Evolutionary conservation across 2,113 vertebrate species (phyloP).

Genomic region (Rattus rattus): DNA sequence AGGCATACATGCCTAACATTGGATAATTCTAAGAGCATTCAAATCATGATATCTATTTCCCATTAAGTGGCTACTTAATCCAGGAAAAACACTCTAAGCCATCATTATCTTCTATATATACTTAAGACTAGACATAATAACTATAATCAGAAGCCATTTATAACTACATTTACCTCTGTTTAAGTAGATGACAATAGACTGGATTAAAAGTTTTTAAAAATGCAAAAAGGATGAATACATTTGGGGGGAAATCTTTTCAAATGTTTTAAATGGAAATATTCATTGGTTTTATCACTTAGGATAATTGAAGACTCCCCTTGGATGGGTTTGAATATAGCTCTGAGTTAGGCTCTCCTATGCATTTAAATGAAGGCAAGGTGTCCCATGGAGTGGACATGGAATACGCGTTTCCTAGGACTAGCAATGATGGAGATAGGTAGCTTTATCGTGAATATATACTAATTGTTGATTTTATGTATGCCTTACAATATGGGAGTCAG

Average conservation of each 20-base stretch:
- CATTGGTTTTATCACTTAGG: slow-evolving; percentile 52
- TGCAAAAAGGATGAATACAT: slow-evolving; percentile 31
- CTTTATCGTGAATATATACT: background rate
- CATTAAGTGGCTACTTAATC: background rate
- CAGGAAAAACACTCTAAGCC: background rate
- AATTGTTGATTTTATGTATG: background rate
- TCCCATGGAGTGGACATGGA: background rate
- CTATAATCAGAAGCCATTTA: slow-evolving; percentile 47
- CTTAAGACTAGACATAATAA: background rate
- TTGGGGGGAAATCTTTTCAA: slow-evolving; percentile 18
- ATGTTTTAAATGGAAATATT: slow-evolving; percentile 60
- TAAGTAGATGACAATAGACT: slow-evolving; percentile 27
- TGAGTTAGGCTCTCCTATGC: slow-evolving; percentile 50
- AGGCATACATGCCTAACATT: background rate
- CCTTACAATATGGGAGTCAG: slow-evolving; percentile 13
- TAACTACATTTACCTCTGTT: slow-evolving; percentile 40
- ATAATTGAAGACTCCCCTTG: slow-evolving; percentile 38
- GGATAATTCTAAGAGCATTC: background rate
- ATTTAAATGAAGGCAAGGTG: slow-evolving; percentile 48
- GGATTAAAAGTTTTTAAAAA: slow-evolving; percentile 24
- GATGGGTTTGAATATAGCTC: slow-evolving; percentile 20
- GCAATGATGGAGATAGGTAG: background rate
- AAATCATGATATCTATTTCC: slow-evolving; percentile 36
- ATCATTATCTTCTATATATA: background rate
- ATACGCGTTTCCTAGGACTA: background rate